Base-by-base conservation (phyloP, 2,797 vertebrate species). In the Microhierax caerulescens region DNA sequence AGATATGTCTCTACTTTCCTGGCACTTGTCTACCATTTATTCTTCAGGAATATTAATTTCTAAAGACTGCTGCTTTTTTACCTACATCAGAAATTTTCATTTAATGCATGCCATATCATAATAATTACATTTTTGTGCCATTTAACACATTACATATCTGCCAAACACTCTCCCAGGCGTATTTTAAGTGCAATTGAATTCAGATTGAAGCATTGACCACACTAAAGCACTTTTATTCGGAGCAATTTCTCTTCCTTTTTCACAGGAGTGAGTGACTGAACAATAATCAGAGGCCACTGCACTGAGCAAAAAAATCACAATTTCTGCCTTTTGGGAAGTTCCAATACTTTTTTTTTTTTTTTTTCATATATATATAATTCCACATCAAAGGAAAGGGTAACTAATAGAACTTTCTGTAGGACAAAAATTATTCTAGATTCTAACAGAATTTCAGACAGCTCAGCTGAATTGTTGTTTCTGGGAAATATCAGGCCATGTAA, bases 161-260 rank as follows among this genome's bases (percentile, higher is more conserved):
- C 82, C 80, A 97, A 72, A 75, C 82, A 94, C 67, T 96, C 94
- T 97, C 90, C 37, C 65, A 88, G 90, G 88, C 88, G 96, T 93
- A 94, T 76, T 93, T 50, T 45, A 88, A 96, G 80, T 95, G 95
- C 70, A 97, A 78, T 84, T 96, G 51, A 96, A 95, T 94, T 97
- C 78, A 96, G 95, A 95, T 65, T 93, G 95, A 97, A 97, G 84
- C 53, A 78, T 27, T 90, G 95, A 93, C 82, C 95, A 97, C 67
- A 76, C 30, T 91, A 88, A 95, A 95, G 73, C 74, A 61, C 57
- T 91, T 94, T 64, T 73, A 32, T 95, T 97, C 88, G 81, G 77
- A 90, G 60, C 39, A 92, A 91, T 85, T 90, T 86, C 57, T 95
- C 59, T 61, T 96, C 79, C 36, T 48, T 96, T 96, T 95, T 90